Evolutionary conservation across 2,797 vertebrate species (phyloP).

Genomic region (Alosa sapidissima): DNA sequence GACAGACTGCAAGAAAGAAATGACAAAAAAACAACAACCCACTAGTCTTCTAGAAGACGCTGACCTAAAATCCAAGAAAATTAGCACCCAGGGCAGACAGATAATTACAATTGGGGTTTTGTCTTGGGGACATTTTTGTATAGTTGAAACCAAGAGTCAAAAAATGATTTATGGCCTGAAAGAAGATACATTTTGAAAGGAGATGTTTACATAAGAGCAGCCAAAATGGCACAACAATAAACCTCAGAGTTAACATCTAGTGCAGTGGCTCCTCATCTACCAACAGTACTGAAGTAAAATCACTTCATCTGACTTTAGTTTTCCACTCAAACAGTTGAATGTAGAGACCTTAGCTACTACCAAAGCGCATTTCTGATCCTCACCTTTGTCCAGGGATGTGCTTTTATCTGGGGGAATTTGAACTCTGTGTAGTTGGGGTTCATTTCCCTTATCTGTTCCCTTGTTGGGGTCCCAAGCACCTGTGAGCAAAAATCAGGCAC

Average conservation of each 20-base stretch:
- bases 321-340: not conserved
- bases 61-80: not conserved
- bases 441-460: slow-evolving; percentile 92
- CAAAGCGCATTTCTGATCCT: not conserved
- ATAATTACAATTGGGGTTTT: not conserved
- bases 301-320: not conserved
- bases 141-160: not conserved
- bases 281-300: not conserved
- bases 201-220: too few relatives aligned
- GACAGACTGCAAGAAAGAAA: not conserved
- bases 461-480: slow-evolving; percentile 78
- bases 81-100: not conserved
- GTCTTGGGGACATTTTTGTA: not conserved
- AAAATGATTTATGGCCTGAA: not conserved
- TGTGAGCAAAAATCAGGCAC: slow-evolving; percentile 15
- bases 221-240: not conserved
- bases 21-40: not conserved
- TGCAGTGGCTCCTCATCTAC: not conserved
- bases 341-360: not conserved
- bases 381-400: slow-evolving; percentile 61
- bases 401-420: slow-evolving; percentile 87
- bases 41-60: not conserved
- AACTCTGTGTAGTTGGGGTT: slow-evolving; percentile 92
- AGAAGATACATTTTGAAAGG: not conserved
- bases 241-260: too few relatives aligned